These are phyloP conservation scores for Spongia lamella DNA, from an alignment of 37 sponge, comb jelly and placozoan genomes.

Conservation along the genomic window DNA sequence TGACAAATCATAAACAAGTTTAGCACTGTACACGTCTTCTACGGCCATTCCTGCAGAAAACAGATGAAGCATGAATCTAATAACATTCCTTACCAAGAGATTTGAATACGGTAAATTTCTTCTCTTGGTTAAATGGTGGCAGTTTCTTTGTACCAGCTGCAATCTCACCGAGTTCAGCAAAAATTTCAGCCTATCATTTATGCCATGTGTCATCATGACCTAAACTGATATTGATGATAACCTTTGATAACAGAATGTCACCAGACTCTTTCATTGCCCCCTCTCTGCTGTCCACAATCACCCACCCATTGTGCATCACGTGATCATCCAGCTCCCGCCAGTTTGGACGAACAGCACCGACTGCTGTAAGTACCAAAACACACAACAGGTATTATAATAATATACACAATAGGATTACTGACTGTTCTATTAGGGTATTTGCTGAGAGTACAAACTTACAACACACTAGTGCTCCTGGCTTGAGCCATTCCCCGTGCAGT, in stretches of 20 bases:
- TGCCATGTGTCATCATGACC: background rate
- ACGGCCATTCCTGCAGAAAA: conserved; percentile 77
- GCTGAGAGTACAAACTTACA: conserved; percentile 37
- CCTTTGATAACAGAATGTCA: conserved; percentile 76
- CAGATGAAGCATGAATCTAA: background rate
- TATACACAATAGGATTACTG: too few species aligned
- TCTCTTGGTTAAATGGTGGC: conserved; percentile 27
- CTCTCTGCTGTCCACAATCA: conserved; percentile 74
- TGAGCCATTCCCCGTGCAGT: conserved; percentile 80
- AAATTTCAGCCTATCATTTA: conserved; percentile 45
- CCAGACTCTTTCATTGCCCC: conserved; percentile 88
- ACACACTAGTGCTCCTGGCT: conserved; percentile 82
- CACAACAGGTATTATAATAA: too few species aligned
- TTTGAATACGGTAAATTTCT: conserved; percentile 76
- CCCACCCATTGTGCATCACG: conserved; percentile 77
- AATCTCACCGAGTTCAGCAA: conserved; percentile 78
- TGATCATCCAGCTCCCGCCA: conserved; percentile 90
- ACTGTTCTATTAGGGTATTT: background rate
- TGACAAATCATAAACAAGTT: conserved; percentile 58
- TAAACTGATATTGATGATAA: background rate
- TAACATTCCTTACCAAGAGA: conserved; percentile 58
- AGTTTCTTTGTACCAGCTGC: conserved; percentile 40
- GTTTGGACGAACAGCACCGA: conserved; percentile 75
- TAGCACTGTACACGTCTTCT: conserved; percentile 80
- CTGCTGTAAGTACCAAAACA: too few species aligned